phyloP scores from a whole-genome alignment of 2,797 vertebrate genomes.

The Cryptoblepharus egeriae region DNA sequence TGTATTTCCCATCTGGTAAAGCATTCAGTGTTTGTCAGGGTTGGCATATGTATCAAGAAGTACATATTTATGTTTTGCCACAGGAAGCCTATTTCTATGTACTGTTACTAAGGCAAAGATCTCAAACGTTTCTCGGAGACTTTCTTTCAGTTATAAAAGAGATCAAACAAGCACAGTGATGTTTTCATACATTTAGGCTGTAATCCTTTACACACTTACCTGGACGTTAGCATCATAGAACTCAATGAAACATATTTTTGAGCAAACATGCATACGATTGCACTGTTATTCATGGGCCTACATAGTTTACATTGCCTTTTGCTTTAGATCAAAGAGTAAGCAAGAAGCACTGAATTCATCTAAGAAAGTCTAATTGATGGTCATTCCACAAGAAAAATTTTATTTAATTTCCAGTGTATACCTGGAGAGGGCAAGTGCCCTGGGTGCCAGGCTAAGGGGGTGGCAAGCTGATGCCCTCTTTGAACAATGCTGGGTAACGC shows the following conservation, averaged over 20 bases:
- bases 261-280: too few species aligned
- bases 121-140: constrained; percentile 62
- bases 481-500: too few species aligned
- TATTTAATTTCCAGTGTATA: too few species aligned
- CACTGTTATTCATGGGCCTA: not conserved
- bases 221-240: too few species aligned
- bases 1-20: constrained; percentile 57
- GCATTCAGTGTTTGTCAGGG: constrained; percentile 69
- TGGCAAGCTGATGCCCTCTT: too few species aligned
- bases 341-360: not conserved
- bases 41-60: constrained; percentile 63
- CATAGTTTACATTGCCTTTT: not conserved
- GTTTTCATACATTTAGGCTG: not conserved
- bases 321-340: not conserved
- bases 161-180: constrained; percentile 28
- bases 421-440: too few species aligned
- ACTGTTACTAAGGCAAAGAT: constrained; percentile 69
- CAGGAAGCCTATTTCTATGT: constrained; percentile 64
- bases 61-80: constrained; percentile 69
- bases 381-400: too few species aligned
- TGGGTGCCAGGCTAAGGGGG: too few species aligned
- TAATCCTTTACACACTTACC: too few species aligned
- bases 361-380: not conserved
- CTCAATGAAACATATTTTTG: too few species aligned
- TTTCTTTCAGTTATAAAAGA: constrained; percentile 51